phyloP scores from a whole-genome alignment of 1,140 invertebrate genomes.

The Meloidogyne chitwoodi region DNA sequence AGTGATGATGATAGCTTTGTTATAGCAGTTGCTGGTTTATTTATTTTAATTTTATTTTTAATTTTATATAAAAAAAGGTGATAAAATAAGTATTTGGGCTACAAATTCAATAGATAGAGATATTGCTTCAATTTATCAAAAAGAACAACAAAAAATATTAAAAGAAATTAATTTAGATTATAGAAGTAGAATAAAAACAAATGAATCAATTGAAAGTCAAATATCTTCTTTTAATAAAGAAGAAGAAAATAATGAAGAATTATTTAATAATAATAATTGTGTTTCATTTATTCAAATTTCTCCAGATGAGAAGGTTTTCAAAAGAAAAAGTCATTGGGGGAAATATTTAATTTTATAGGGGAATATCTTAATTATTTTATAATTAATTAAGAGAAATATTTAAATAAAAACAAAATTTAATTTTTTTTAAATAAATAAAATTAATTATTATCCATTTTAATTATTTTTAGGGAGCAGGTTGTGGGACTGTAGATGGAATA shows the following conservation, averaged over 20 bases:
- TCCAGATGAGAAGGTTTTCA: conserved; percentile 27
- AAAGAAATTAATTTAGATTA: conserved; percentile 21
- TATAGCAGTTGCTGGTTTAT: conserved; percentile 44
- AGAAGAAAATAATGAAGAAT: neutral
- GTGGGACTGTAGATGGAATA: conserved; percentile 43
- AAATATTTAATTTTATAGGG: no score
- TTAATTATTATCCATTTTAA: neutral
- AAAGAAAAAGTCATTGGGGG: neutral
- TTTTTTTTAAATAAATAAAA: no score
- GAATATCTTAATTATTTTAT: no score
- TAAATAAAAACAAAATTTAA: no score
- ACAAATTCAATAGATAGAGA: conserved; percentile 46
- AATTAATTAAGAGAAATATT: no score
- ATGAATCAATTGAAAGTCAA: neutral
- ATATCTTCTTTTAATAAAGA: neutral
- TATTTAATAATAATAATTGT: neutral
- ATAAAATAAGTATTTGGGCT: conserved; percentile 20
- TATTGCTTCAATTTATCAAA: conserved; percentile 4
- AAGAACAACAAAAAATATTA: conserved; percentile 3
- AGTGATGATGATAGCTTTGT: conserved; percentile 47
- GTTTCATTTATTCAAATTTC: conserved; percentile 31
- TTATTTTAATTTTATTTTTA: conserved; percentile 15
- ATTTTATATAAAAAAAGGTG: neutral
- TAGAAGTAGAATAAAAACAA: neutral
- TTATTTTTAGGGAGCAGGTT: conserved; percentile 33